These are phyloP conservation scores for Drosophila albomicans DNA, from an alignment of 1,140 invertebrate species.

Conservation along the genomic window DNA sequence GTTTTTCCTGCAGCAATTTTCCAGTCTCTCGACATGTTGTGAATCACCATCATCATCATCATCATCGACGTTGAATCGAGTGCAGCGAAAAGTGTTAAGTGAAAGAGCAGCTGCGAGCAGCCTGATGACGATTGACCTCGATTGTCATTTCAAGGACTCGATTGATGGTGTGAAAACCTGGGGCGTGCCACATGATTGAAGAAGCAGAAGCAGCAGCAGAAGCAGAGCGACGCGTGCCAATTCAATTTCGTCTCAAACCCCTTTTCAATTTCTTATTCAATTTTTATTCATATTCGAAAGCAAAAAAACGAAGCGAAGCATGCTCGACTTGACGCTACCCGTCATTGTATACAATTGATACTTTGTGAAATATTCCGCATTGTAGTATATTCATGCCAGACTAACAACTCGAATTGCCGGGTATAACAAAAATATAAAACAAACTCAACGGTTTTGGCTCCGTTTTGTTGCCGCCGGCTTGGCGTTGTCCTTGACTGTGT, in stretches of 20 bases:
- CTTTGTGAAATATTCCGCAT: neutral
- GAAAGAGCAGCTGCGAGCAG: no score
- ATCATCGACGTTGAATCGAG: no score
- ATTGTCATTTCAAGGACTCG: constrained; percentile 13
- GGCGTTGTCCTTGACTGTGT: constrained; percentile 54
- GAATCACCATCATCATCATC: no score
- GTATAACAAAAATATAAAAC: neutral
- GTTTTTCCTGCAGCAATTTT: neutral
- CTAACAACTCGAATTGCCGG: neutral
- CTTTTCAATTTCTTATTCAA: constrained; percentile 28
- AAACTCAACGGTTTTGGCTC: constrained; percentile 15
- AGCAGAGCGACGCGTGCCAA: constrained; percentile 13
- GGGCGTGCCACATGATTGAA: constrained; percentile 11
- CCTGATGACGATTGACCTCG: constrained; percentile 3
- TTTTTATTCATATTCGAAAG: constrained; percentile 12
- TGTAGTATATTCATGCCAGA: neutral
- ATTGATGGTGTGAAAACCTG: neutral
- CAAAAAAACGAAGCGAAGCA: no score
- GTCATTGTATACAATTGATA: no score
- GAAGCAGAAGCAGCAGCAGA: neutral
- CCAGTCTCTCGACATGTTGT: no score
- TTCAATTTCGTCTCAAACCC: constrained; percentile 25
- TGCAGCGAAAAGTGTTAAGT: neutral
- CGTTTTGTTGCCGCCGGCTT: constrained; percentile 42
- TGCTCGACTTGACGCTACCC: no score